These are phyloP conservation scores for Hormaphis cornu DNA, from an alignment of 1,140 invertebrate species.

Conservation along the genomic window DNA sequence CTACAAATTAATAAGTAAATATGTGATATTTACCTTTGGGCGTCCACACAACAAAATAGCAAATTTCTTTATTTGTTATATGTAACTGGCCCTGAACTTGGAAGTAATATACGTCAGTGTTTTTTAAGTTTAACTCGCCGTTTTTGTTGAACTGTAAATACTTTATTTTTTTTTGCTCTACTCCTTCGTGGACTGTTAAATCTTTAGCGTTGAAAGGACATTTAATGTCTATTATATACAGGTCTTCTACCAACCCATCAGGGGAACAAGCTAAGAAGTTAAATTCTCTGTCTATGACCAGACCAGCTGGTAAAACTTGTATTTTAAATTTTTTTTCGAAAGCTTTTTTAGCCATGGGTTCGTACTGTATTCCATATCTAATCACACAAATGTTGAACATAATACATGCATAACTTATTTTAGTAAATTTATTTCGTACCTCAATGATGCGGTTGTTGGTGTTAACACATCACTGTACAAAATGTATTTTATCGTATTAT, in stretches of 20 bases:
- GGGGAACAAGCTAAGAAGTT: background rate
- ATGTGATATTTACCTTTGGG: background rate
- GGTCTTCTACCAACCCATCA: background rate
- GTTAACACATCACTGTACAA: background rate
- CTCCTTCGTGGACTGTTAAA: background rate
- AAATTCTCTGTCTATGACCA: background rate
- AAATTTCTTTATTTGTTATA: background rate
- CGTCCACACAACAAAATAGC: conserved; percentile 17
- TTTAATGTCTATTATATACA: conserved; percentile 4
- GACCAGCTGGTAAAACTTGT: background rate
- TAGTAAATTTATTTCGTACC: background rate
- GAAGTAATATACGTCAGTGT: background rate
- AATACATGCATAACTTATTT: background rate
- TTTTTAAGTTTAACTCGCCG: background rate
- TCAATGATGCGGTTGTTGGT: background rate
- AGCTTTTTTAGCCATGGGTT: background rate
- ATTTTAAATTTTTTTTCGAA: background rate
- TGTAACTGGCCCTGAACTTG: background rate
- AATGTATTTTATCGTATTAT: background rate
- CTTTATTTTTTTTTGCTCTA: background rate
- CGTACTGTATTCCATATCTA: conserved; percentile 2
- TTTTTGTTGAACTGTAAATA: background rate
- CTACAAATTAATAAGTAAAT: no score
- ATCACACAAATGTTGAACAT: background rate
- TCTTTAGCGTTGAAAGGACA: background rate